Conservation (phyloP, 2,113 vertebrate genomes). For the Oryzias javanicus region DNA sequence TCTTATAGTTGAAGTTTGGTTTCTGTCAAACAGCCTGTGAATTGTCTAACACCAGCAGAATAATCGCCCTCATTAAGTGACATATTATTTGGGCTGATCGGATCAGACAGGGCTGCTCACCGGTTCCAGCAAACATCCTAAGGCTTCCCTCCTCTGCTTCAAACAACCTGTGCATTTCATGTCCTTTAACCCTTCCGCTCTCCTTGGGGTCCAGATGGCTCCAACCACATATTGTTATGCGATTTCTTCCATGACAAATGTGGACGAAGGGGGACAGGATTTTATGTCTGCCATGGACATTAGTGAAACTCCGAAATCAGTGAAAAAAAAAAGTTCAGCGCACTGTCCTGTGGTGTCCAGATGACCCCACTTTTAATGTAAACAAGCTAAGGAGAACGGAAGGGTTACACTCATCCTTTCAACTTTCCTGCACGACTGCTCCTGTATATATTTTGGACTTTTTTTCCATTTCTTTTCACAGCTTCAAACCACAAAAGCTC, state of each 20-base stretch:
- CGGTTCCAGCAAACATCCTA: slow-evolving; percentile 24
- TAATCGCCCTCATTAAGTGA: slow-evolving; percentile 28
- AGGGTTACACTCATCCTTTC: slow-evolving; percentile 19
- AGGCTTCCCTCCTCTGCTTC: slow-evolving; percentile 26
- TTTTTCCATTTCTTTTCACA: slow-evolving; percentile 17
- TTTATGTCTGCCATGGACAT: too few relatives aligned
- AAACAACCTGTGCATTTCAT: slow-evolving; percentile 19
- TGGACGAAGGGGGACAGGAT: too few relatives aligned
- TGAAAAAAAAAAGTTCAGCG: too few relatives aligned
- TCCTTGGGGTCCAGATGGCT: too few relatives aligned
- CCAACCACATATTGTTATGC: too few relatives aligned
- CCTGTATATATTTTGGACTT: slow-evolving; percentile 3
- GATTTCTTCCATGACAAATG: too few relatives aligned
- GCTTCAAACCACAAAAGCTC: slow-evolving; percentile 42
- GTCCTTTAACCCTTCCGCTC: too few relatives aligned
- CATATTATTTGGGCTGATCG: slow-evolving; percentile 18
- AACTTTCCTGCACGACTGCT: slow-evolving; percentile 5
- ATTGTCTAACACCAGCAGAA: slow-evolving; percentile 41
- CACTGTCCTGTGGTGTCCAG: too few relatives aligned
- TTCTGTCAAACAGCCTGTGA: slow-evolving; percentile 25
- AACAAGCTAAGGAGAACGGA: too few relatives aligned
- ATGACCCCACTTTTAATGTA: too few relatives aligned
- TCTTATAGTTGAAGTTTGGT: slow-evolving; percentile 12
- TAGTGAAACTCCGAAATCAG: too few relatives aligned
- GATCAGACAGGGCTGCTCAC: slow-evolving; percentile 35